Conservation (phyloP, 1,140 invertebrate species). For the Phymastichus coffea region DNA sequence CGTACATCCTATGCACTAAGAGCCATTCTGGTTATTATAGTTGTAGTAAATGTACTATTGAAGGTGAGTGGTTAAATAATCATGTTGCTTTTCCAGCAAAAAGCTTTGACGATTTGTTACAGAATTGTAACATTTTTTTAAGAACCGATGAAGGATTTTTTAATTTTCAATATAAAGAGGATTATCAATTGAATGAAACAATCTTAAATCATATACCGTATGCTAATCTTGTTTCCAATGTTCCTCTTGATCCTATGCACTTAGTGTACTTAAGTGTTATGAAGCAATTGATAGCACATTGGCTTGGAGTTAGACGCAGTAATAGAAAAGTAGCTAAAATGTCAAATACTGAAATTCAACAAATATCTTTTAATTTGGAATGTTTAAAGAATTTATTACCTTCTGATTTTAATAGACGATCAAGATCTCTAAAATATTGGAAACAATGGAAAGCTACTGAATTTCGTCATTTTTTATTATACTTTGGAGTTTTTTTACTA, state of each 20-base stretch:
- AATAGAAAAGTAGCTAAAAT: neutral
- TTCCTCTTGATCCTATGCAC: constrained; percentile 28
- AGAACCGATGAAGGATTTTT: neutral
- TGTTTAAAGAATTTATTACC: neutral
- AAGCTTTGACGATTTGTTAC: too few species aligned
- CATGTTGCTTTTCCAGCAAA: constrained; percentile 31
- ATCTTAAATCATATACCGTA: constrained; percentile 17
- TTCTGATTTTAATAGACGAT: neutral
- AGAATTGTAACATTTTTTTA: too few species aligned
- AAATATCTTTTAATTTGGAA: neutral
- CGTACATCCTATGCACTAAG: constrained; percentile 44
- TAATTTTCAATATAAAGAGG: neutral
- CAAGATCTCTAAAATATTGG: neutral
- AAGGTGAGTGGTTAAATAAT: constrained; percentile 30
- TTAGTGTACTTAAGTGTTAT: constrained; percentile 14
- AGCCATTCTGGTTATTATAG: constrained; percentile 43
- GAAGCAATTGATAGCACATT: neutral
- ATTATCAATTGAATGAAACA: neutral
- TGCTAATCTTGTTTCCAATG: constrained; percentile 6
- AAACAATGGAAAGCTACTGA: neutral
- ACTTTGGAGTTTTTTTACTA: neutral
- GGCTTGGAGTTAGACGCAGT: neutral
- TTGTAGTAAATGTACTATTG: too few species aligned
- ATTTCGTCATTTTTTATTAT: too few species aligned
- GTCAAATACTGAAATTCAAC: neutral